A percentile compares a stretch with the other conserved stretches of the same genome.
These are phyloP conservation scores for Mormyrus lacerda DNA, from an alignment of 2,113 vertebrate species.

Conservation along the genomic window DNA sequence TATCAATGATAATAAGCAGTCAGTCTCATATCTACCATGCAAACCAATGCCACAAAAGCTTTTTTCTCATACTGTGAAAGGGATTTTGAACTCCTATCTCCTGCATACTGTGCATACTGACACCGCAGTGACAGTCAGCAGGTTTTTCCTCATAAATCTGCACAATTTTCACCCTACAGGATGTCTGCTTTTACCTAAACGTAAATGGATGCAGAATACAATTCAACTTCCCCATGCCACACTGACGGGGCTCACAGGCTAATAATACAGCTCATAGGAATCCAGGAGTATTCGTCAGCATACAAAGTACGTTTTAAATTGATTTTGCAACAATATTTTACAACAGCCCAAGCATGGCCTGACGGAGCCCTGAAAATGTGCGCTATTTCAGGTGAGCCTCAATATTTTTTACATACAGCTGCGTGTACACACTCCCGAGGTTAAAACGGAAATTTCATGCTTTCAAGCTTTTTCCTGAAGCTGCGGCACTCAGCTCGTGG, in stretches of 20 bases:
- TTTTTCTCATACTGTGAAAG: background rate
- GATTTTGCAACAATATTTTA: background rate
- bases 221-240: background rate
- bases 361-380: background rate
- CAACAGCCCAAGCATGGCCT: background rate
- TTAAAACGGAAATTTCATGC: background rate
- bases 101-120: background rate
- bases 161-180: background rate
- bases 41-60: background rate
- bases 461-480: background rate
- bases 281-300: background rate
- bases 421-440: background rate
- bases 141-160: background rate
- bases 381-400: background rate
- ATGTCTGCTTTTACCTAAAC: background rate
- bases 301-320: background rate
- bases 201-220: background rate
- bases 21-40: background rate
- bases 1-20: background rate
- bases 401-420: background rate
- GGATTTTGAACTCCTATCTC: background rate
- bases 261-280: background rate
- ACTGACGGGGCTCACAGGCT: background rate
- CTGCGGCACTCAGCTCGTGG: background rate
- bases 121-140: background rate